Evolutionary conservation across 2,113 vertebrate genomes (phyloP).

Genomic region (Columba janthina): DNA sequence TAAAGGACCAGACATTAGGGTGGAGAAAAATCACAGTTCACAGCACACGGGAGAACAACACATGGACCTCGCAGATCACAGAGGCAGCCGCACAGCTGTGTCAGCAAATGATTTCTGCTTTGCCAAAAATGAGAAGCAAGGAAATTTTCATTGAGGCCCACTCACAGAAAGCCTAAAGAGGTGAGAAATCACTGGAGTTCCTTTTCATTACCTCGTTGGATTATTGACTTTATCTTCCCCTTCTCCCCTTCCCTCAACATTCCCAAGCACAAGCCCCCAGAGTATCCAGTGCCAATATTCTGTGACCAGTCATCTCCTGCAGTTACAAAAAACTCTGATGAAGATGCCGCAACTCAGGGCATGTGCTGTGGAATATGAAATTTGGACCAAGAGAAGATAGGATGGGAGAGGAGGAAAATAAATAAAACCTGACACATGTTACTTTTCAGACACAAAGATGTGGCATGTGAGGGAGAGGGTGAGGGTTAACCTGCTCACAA

Average conservation of each 20-base stretch:
- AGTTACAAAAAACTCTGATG: slow-evolving; percentile 10
- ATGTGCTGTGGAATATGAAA: neutral
- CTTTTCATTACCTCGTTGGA: neutral
- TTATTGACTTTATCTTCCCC: slow-evolving; percentile 4
- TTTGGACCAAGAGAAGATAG: neutral
- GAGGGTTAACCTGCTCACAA: neutral
- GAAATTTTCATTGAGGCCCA: neutral
- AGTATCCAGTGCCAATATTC: slow-evolving; percentile 65
- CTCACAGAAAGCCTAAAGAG: neutral
- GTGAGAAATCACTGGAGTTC: neutral
- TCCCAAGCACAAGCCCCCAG: slow-evolving; percentile 41
- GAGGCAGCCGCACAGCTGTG: neutral
- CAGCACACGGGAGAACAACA: neutral
- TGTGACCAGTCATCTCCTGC: slow-evolving; percentile 16
- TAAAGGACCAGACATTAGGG: neutral
- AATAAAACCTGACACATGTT: slow-evolving; percentile 9
- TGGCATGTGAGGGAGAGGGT: neutral
- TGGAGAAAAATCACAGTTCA: neutral
- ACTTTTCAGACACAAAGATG: neutral
- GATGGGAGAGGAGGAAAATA: neutral
- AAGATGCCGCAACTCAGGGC: neutral
- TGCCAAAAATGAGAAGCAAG: neutral
- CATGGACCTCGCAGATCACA: rapidly evolving
- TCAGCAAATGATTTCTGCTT: neutral
- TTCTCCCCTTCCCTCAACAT: neutral